phyloP scores from a whole-genome alignment of 30 jellyfish, hydroid and myxozoan genomes.

The Turritopsis rubra region DNA sequence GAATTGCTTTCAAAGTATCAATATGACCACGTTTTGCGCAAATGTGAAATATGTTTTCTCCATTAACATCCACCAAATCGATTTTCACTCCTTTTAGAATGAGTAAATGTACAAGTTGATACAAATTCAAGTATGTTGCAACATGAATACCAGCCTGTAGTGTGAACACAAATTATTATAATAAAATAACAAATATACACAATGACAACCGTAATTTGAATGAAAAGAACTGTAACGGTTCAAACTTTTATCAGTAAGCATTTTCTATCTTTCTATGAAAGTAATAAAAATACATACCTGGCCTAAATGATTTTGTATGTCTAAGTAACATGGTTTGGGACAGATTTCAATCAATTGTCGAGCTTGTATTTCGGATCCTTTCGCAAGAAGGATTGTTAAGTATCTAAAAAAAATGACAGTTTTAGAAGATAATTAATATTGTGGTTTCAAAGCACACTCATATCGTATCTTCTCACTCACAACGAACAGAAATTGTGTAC shows the following conservation, averaged over 20 bases:
- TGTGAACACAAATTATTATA: background rate
- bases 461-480: background rate
- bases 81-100: background rate
- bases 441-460: background rate
- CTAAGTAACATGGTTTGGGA: background rate
- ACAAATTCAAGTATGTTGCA: conserved; percentile 1
- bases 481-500: too few species aligned
- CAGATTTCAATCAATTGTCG: conserved; percentile 21
- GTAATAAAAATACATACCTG: conserved; percentile 5
- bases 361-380: background rate
- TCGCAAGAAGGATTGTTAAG: background rate
- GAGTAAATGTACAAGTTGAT: background rate
- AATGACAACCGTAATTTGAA: background rate
- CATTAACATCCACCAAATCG: conserved; percentile 5
- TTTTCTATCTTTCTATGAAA: background rate
- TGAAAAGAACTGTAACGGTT: background rate
- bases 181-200: background rate
- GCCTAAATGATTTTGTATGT: conserved; percentile 11
- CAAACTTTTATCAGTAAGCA: background rate
- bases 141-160: conserved; percentile 16
- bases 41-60: conserved; percentile 14
- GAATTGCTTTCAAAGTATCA: background rate
- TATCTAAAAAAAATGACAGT: conserved; percentile 14
- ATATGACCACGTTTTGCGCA: conserved; percentile 30
- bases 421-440: background rate